Base-by-base conservation (phyloP, 2,888 invertebrate genomes). In the Malacosoma neustria region DNA sequence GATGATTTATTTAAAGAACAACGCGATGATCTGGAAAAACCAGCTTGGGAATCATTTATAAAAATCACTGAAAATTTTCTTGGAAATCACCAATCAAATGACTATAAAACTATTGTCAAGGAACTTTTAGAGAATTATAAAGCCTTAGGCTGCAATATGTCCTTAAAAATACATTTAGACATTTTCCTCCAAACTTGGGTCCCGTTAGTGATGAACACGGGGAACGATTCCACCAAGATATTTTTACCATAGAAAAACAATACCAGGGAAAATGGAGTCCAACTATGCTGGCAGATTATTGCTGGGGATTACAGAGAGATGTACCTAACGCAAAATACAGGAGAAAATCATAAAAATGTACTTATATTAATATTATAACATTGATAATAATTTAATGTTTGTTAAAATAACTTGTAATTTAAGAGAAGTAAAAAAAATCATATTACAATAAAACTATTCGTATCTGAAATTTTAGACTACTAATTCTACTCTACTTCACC, bases 11-110 rank as follows among this genome's bases (percentile, higher is more conserved):
- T n/a, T 13, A 9, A 1, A 29, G 9, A 4, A 4, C 5, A 3
- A 22, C 5, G 5, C 9, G 9, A 2, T 9, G 3, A 22, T 22
- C 9, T 22, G 22, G 5, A 22, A 22, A 22, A 22, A 22, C 9
- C 6, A 4, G 22, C 22, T 22, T 9, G 9, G 9, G 22, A 22
- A 22, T 2, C 3, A 2, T 22, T 22, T 2, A 22, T 6, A 7
- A 22, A 22, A 22, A 9, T 13, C 29, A 34, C 30, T 29, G 14
- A 2, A 34, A 2, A 12, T 34, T 34, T 34, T 29, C 11, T 29
- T 11, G 34, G 34, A 34, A 34, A 29, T 34, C 29, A 34, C 34
- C 34, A 22, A 29, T 34, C 34, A 34, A 34, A 34, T 34, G 29
- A 34, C 34, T 34, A 29, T 22, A 15, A 34, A 34, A 22, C 14